Evolutionary conservation across 2,113 vertebrate species (phyloP).

Genomic region (Halichoerus grypus): DNA sequence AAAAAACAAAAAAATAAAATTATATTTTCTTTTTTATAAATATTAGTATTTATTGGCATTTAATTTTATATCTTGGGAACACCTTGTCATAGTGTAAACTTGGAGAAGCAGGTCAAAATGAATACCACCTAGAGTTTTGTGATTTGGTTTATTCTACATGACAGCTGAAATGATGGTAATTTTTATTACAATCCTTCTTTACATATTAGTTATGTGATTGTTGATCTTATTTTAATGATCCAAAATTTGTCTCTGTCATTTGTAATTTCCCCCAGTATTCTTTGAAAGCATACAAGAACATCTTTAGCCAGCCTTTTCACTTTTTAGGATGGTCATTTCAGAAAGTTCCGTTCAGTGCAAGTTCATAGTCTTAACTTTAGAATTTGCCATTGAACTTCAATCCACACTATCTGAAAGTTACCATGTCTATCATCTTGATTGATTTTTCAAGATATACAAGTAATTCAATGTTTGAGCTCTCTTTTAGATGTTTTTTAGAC

Average conservation of each 20-base stretch:
- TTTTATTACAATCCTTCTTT: not conserved
- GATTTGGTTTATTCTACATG: not conserved
- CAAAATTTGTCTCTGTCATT: not conserved
- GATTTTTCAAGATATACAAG: slow-evolving; percentile 31
- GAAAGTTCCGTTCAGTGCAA: not conserved
- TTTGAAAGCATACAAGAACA: not conserved
- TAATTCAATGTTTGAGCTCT: slow-evolving; percentile 37
- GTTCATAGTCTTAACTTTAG: not conserved
- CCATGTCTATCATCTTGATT: slow-evolving; percentile 15
- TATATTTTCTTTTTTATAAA: not conserved
- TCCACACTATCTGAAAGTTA: slow-evolving; percentile 43
- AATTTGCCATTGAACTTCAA: slow-evolving; percentile 53
- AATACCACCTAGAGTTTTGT: not conserved
- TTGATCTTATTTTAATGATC: not conserved
- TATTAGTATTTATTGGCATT: not conserved
- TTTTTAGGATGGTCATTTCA: slow-evolving; percentile 45
- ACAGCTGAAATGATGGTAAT: not conserved
- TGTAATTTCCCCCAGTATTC: not conserved
- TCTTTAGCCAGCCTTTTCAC: not conserved
- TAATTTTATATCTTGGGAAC: not conserved
- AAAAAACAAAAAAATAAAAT: not conserved
- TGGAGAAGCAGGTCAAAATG: not conserved
- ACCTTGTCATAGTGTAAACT: not conserved
- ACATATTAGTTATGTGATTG: not conserved
- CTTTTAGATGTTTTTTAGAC: not conserved